Evolutionary conservation across 2,888 invertebrate genomes (phyloP).

Genomic region (Teleogryllus oceanicus): DNA sequence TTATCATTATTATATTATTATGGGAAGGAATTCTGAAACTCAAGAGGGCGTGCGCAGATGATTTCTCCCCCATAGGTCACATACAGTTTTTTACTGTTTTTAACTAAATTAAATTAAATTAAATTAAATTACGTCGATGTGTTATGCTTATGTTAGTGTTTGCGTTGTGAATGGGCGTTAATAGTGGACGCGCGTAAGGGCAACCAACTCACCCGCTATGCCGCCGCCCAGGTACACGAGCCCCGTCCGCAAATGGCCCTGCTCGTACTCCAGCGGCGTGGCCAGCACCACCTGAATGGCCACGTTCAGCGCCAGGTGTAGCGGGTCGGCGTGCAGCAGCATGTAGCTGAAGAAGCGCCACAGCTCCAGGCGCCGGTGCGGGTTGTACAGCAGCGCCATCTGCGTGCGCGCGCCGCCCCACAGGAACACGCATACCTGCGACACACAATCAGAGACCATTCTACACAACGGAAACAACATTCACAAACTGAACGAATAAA

Average conservation of each 20-base stretch:
- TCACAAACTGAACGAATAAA: no score
- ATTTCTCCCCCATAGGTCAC: no score
- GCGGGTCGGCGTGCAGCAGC: slow-evolving; percentile 70
- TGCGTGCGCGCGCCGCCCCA: slow-evolving; percentile 38
- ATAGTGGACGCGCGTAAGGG: no score
- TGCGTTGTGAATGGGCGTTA: no score
- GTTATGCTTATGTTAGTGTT: no score
- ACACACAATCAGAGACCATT: slow-evolving; percentile 21
- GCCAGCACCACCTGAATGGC: slow-evolving; percentile 61
- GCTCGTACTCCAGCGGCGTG: slow-evolving; percentile 60
- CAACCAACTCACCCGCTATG: slow-evolving; percentile 54
- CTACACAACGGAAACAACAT: neutral
- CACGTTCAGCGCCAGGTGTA: slow-evolving; percentile 75
- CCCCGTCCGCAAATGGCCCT: slow-evolving; percentile 68
- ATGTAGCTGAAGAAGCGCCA: slow-evolving; percentile 81
- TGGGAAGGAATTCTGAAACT: no score
- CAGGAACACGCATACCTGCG: slow-evolving; percentile 42
- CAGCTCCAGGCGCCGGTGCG: slow-evolving; percentile 61
- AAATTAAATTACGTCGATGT: no score
- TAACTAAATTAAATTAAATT: no score
- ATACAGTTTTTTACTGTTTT: no score
- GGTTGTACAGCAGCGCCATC: slow-evolving; percentile 56
- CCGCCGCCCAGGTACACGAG: slow-evolving; percentile 73
- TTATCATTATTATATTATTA: no score
- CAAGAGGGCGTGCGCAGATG: no score